Evolutionary conservation across 2,797 vertebrate species (phyloP).

Genomic region (Ctenopoma kingsleyae): DNA sequence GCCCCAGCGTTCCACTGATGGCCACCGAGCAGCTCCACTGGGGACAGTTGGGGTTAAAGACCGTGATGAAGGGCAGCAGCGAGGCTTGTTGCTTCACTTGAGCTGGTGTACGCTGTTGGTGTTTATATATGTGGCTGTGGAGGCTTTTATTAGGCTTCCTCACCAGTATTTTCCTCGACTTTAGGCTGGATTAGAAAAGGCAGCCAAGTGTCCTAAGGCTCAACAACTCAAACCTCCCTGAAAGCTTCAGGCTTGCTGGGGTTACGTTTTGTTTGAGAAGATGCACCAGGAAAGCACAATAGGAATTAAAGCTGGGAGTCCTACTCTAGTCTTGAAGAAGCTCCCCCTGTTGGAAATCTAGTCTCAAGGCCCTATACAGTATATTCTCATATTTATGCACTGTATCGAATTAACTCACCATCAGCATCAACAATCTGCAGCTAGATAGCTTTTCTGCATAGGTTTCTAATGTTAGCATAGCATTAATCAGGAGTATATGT

Average conservation of each 20-base stretch:
- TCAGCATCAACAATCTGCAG: no score
- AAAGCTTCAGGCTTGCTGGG: background rate
- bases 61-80: constrained; percentile 2
- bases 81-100: background rate
- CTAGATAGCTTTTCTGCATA: no score
- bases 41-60: constrained; percentile 10
- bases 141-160: background rate
- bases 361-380: background rate
- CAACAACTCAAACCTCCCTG: background rate
- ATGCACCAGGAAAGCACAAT: background rate
- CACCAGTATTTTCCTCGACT: background rate
- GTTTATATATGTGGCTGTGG: background rate
- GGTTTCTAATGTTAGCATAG: no score
- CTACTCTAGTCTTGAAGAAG: background rate
- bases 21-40: constrained; percentile 11
- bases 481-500: no score
- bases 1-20: constrained; percentile 6
- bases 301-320: no score
- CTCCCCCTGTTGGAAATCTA: no score
- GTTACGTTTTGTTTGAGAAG: background rate
- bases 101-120: background rate
- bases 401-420: no score
- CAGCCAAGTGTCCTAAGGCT: background rate
- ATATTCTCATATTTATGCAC: background rate
- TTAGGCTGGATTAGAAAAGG: background rate